Evolutionary conservation across 2,888 invertebrate genomes (phyloP).

Genomic region (Nematopogon swammerdamellus): DNA sequence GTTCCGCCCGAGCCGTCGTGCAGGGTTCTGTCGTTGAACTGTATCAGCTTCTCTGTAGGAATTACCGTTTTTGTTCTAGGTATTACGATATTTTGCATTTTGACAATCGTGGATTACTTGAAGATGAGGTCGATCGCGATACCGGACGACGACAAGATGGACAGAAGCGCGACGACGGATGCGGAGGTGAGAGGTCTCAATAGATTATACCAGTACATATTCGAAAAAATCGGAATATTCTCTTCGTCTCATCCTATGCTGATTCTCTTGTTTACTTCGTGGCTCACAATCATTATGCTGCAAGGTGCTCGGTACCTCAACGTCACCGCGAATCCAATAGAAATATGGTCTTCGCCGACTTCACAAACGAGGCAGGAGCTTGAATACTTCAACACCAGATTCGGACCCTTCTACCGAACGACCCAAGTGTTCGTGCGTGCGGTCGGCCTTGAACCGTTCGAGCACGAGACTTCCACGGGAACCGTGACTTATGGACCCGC

Average conservation of each 20-base stretch:
- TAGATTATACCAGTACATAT: constrained; percentile 25
- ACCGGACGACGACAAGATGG: neutral
- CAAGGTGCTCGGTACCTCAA: constrained; percentile 64
- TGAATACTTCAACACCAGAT: constrained; percentile 82
- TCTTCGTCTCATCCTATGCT: constrained; percentile 67
- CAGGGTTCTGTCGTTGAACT: constrained; percentile 59
- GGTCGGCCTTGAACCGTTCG: constrained; percentile 40
- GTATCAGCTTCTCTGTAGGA: constrained; percentile 61
- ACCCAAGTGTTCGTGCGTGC: constrained; percentile 84
- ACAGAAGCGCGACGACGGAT: neutral
- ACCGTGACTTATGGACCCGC: constrained; percentile 70
- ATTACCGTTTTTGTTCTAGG: constrained; percentile 48
- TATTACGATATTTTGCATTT: constrained; percentile 25
- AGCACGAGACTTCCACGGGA: constrained; percentile 28
- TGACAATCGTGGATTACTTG: constrained; percentile 21
- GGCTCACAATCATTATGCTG: constrained; percentile 55
- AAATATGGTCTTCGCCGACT: constrained; percentile 87
- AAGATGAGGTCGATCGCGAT: constrained; percentile 9
- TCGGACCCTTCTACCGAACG: constrained; percentile 86
- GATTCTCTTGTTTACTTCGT: constrained; percentile 61
- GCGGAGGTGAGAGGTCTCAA: constrained; percentile 19
- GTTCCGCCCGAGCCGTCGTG: constrained; percentile 34
- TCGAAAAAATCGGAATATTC: constrained; percentile 38
- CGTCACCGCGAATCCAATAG: constrained; percentile 85
- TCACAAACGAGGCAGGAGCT: constrained; percentile 81